A percentile compares a stretch with the other conserved stretches of the same genome.
phyloP scores from a whole-genome alignment of 2,888 invertebrate genomes.

The Thera obeliscata region DNA sequence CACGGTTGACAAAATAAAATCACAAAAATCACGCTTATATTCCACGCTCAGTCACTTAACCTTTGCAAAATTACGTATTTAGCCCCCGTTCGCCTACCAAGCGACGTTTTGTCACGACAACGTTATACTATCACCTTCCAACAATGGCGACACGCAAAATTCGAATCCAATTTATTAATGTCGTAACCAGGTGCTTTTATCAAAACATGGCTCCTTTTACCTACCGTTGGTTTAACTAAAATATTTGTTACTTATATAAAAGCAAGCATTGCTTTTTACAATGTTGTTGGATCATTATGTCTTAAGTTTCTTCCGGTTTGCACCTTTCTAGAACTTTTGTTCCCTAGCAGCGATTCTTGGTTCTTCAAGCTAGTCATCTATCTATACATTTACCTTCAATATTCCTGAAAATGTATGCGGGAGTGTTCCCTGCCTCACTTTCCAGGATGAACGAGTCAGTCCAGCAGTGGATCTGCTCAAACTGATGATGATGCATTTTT shows the following conservation, averaged over 20 bases:
- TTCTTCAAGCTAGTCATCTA: no score
- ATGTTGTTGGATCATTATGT: no score
- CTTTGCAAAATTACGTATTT: conserved; percentile 14
- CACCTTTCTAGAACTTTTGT: no score
- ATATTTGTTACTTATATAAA: neutral
- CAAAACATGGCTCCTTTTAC: conserved; percentile 32
- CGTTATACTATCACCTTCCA: conserved; percentile 63
- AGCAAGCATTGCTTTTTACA: neutral
- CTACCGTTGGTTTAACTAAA: neutral
- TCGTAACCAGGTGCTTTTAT: conserved; percentile 29
- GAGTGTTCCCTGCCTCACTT: no score
- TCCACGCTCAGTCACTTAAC: conserved; percentile 10
- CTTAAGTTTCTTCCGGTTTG: no score
- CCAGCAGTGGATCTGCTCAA: no score
- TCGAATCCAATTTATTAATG: conserved; percentile 67
- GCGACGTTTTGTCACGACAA: conserved; percentile 63
- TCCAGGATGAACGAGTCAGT: no score
- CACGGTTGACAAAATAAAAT: neutral
- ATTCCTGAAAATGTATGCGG: no score
- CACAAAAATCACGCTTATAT: conserved; percentile 7
- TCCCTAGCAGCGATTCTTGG: no score
- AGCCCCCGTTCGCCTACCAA: conserved; percentile 54
- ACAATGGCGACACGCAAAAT: conserved; percentile 69
- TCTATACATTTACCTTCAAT: no score
- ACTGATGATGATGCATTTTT: no score